phyloP scores from a whole-genome alignment of 30 jellyfish, hydroid and myxozoan genomes.

The Hydractinia echinata region DNA sequence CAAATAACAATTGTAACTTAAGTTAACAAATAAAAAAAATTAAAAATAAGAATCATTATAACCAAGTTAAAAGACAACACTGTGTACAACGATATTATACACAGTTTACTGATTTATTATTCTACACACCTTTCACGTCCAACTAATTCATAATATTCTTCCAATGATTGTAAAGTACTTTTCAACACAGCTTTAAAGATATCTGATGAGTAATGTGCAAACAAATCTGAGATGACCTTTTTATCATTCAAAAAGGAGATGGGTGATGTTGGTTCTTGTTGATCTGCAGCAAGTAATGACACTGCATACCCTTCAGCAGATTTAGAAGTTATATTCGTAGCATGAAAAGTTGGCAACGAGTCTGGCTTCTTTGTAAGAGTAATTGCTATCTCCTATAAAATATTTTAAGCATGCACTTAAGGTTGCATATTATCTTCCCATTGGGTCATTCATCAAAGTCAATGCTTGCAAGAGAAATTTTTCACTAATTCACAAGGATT shows the following conservation, averaged over 20 bases:
- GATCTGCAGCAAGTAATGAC: neutral
- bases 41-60: too few relatives aligned
- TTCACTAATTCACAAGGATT: too few relatives aligned
- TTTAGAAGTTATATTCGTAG: neutral
- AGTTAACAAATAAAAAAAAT: too few relatives aligned
- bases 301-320: neutral
- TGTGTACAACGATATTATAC: too few relatives aligned
- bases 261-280: neutral
- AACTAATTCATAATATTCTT: neutral
- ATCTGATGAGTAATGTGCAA: slow-evolving; percentile 2
- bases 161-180: slow-evolving; percentile 8
- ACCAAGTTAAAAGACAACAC: too few relatives aligned
- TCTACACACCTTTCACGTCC: too few relatives aligned
- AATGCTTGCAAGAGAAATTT: too few relatives aligned
- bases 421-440: too few relatives aligned
- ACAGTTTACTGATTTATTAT: too few relatives aligned
- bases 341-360: neutral
- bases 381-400: neutral
- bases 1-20: too few relatives aligned
- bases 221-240: slow-evolving; percentile 7
- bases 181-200: slow-evolving; percentile 7
- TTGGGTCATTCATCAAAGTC: too few relatives aligned
- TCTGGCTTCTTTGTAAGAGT: neutral
- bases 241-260: slow-evolving; percentile 10
- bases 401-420: neutral